Conservation (phyloP, 2,888 invertebrate species). For the Parnassius mnemosyne region DNA sequence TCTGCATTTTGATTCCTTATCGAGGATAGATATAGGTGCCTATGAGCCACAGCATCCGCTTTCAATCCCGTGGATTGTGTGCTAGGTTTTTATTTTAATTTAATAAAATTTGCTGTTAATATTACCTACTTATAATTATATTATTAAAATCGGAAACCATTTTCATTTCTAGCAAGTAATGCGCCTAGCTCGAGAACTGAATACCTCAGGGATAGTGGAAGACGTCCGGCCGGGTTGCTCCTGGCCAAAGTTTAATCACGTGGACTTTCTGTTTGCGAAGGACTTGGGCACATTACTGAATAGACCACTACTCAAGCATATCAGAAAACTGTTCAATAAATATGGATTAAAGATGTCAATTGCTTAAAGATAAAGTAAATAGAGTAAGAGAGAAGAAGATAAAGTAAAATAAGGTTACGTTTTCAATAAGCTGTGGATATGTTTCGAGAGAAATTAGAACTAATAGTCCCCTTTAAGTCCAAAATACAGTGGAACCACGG, state of each 20-base stretch:
- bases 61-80: too few relatives aligned
- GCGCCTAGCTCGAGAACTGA: constrained; percentile 53
- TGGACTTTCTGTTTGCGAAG: constrained; percentile 69
- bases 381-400: too few relatives aligned
- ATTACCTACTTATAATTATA: too few relatives aligned
- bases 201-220: constrained; percentile 51
- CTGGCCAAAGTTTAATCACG: constrained; percentile 72
- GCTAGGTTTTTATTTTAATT: too few relatives aligned
- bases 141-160: too few relatives aligned
- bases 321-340: constrained; percentile 57
- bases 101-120: too few relatives aligned
- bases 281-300: constrained; percentile 61
- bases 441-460: too few relatives aligned
- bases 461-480: too few relatives aligned
- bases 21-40: too few relatives aligned
- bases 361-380: not conserved
- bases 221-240: constrained; percentile 47
- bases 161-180: constrained; percentile 51
- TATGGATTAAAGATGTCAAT: constrained; percentile 37
- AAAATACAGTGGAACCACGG: too few relatives aligned
- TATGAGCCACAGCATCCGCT: too few relatives aligned
- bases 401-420: not conserved
- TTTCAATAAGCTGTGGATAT: constrained; percentile 7
- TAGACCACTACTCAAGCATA: constrained; percentile 50
- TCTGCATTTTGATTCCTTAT: too few relatives aligned